Percentiles rank a stretch among this genome's conserved stretches.
Evolutionary conservation across 37 sponge, comb jelly and placozoan species (phyloP).

Genomic region (Spongilla lacustris): DNA sequence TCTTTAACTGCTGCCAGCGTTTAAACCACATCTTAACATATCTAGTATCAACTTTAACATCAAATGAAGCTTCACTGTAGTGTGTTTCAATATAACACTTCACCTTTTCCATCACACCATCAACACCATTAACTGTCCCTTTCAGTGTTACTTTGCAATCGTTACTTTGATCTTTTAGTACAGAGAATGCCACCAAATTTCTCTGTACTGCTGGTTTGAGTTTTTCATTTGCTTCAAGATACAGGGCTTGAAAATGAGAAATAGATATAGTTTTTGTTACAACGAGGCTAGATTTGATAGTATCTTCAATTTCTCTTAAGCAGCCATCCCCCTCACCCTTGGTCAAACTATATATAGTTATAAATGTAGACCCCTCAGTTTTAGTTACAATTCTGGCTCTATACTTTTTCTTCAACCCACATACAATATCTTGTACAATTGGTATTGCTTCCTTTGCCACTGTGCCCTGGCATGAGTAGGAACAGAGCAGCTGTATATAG

Average conservation of each 20-base stretch:
- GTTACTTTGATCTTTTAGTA: background rate
- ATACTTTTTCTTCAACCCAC: too few species aligned
- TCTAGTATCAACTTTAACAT: background rate
- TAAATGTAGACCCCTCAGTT: too few species aligned
- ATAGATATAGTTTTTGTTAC: background rate
- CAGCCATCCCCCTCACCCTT: too few species aligned
- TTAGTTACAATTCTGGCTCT: too few species aligned
- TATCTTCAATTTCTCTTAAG: background rate
- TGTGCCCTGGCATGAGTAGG: too few species aligned
- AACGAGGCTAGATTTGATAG: background rate
- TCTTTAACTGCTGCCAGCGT: constrained; percentile 39
- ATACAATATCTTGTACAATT: too few species aligned
- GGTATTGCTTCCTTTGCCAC: too few species aligned
- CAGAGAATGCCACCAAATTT: background rate
- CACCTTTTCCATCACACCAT: background rate
- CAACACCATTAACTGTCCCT: background rate
- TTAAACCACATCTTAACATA: constrained; percentile 37
- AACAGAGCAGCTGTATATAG: background rate
- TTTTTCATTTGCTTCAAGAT: background rate
- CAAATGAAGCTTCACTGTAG: constrained; percentile 7
- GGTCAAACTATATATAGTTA: too few species aligned
- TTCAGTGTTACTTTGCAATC: background rate
- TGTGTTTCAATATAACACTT: background rate
- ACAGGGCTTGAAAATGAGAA: background rate
- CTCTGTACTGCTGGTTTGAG: background rate